Evolutionary conservation across 2,888 invertebrate genomes (phyloP).

Genomic region (Druceiella hillmani): DNA sequence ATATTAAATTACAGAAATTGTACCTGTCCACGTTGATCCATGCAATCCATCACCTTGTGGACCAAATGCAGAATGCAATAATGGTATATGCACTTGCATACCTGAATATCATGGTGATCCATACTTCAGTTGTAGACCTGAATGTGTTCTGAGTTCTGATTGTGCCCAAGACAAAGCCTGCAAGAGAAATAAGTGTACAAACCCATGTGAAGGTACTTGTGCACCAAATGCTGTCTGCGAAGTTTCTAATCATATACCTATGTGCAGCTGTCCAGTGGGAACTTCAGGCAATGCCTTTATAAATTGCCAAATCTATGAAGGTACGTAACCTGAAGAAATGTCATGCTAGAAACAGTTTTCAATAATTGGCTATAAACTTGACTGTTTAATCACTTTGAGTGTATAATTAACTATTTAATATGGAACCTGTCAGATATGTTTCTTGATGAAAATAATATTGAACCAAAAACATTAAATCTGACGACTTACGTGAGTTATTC

Average conservation of each 20-base stretch:
- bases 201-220: constrained; percentile 70
- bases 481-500: too few species aligned
- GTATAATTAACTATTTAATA: too few species aligned
- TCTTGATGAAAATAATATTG: too few species aligned
- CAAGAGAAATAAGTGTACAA: constrained; percentile 63
- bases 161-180: constrained; percentile 66
- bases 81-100: constrained; percentile 65
- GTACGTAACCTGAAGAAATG: constrained; percentile 1
- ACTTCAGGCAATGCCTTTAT: constrained; percentile 55
- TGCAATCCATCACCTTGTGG: constrained; percentile 69
- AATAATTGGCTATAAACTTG: too few species aligned
- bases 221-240: constrained; percentile 54
- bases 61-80: constrained; percentile 56
- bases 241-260: constrained; percentile 62
- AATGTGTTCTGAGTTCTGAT: constrained; percentile 72
- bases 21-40: constrained; percentile 41
- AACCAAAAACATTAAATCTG: too few species aligned
- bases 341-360: too few species aligned
- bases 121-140: constrained; percentile 67
- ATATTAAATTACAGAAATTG: constrained; percentile 32
- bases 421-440: too few species aligned
- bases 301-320: too few species aligned
- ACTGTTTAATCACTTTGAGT: too few species aligned
- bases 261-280: constrained; percentile 60
- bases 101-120: constrained; percentile 71